Evolutionary conservation across 1,140 invertebrate genomes (phyloP).

Genomic region (Ylistrum balloti): DNA sequence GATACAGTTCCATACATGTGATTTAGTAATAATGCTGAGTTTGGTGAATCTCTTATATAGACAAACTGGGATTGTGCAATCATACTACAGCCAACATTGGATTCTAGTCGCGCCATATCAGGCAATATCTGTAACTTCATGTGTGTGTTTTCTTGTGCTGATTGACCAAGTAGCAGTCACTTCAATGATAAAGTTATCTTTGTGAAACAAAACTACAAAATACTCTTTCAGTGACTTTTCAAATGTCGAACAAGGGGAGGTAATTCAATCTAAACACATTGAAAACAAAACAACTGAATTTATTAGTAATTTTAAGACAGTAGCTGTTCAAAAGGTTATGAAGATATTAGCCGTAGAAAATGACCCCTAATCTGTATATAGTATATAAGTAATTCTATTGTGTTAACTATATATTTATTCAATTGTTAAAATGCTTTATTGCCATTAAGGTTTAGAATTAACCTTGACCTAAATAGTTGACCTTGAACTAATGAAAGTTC

Average conservation of each 20-base stretch:
- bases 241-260: neutral
- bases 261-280: neutral
- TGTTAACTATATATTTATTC: conserved; percentile 21
- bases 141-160: neutral
- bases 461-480: neutral
- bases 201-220: neutral
- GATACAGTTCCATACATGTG: too few species aligned
- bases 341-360: too few species aligned
- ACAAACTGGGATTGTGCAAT: neutral
- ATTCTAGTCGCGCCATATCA: neutral
- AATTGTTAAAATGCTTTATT: conserved; percentile 30
- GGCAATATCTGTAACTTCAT: neutral
- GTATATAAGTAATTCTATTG: neutral
- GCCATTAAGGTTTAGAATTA: neutral
- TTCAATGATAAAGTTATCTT: neutral
- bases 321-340: too few species aligned
- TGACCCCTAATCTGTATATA: neutral
- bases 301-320: too few species aligned
- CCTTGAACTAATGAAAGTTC: neutral
- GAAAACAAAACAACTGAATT: too few species aligned
- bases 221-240: neutral
- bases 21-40: too few species aligned
- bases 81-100: neutral
- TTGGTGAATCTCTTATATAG: too few species aligned
- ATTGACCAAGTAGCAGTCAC: neutral